Evolutionary conservation across 2,888 invertebrate species (phyloP).

Genomic region (Drosophila bunnanda): DNA sequence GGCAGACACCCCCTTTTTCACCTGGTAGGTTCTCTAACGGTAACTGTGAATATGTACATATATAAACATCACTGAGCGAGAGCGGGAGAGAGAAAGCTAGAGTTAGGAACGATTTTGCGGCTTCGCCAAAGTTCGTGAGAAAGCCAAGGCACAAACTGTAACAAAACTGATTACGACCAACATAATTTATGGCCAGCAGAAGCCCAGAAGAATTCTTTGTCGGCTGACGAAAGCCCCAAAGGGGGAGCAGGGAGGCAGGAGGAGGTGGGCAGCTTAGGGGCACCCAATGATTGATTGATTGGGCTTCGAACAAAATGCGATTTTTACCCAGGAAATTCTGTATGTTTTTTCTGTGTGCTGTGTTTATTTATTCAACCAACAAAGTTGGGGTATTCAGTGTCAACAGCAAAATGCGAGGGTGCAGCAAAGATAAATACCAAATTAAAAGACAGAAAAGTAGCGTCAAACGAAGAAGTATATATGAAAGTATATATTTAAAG

Average conservation of each 20-base stretch:
- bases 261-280: not conserved
- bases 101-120: constrained; percentile 63
- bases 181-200: constrained; percentile 69
- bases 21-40: constrained; percentile 60
- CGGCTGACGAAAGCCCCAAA: constrained; percentile 7
- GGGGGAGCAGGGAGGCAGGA: not conserved
- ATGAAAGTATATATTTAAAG: not conserved
- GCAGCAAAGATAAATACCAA: constrained; percentile 13
- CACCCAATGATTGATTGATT: constrained; percentile 56
- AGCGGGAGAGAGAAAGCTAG: not conserved
- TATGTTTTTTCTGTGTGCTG: not conserved
- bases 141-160: constrained; percentile 69
- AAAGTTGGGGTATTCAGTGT: constrained; percentile 26
- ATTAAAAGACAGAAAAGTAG: constrained; percentile 38
- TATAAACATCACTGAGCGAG: not conserved
- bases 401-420: constrained; percentile 15
- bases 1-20: constrained; percentile 11
- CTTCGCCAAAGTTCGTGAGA: constrained; percentile 70
- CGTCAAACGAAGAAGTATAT: constrained; percentile 55
- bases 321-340: constrained; percentile 34
- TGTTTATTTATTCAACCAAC: constrained; percentile 55
- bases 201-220: constrained; percentile 35
- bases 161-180: constrained; percentile 71
- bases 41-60: constrained; percentile 18
- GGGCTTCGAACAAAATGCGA: constrained; percentile 58